Conservation (phyloP, 2,888 invertebrate species). For the Iphiclides podalirius region DNA sequence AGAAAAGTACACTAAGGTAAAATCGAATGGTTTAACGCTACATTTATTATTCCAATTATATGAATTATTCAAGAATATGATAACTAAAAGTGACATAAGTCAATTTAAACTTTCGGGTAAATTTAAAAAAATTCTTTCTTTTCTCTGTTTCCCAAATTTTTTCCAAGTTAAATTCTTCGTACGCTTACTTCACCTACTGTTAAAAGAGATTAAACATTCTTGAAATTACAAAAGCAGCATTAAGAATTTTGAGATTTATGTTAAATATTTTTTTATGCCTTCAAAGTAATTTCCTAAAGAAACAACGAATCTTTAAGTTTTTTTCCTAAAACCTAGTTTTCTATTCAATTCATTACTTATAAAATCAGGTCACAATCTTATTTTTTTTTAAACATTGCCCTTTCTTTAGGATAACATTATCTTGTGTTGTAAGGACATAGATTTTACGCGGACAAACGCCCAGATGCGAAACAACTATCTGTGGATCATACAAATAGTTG, state of each 20-base stretch:
- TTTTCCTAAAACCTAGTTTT: too few species aligned
- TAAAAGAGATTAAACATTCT: constrained; percentile 27
- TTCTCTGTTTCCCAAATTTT: constrained; percentile 13
- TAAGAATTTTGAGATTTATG: constrained; percentile 13
- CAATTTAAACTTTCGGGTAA: constrained; percentile 20
- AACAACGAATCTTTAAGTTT: too few species aligned
- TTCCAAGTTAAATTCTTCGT: constrained; percentile 8
- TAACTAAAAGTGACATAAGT: constrained; percentile 18
- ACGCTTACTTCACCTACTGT: constrained; percentile 18
- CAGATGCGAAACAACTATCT: too few species aligned
- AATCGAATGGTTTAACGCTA: neutral
- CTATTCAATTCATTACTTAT: too few species aligned
- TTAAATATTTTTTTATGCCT: constrained; percentile 12
- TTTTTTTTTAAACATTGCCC: too few species aligned
- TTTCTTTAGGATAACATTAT: too few species aligned
- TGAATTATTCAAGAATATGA: constrained; percentile 21
- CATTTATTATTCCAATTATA: constrained; percentile 11
- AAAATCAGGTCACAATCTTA: too few species aligned
- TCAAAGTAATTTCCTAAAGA: too few species aligned
- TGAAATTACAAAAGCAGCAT: constrained; percentile 17
- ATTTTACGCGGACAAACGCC: too few species aligned
- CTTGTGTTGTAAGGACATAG: too few species aligned
- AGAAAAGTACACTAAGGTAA: constrained; percentile 27
- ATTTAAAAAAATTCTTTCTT: constrained; percentile 17
- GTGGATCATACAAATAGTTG: too few species aligned